Base-by-base conservation (phyloP, 2,113 vertebrate genomes). In the Hirundichthys speculiger region DNA sequence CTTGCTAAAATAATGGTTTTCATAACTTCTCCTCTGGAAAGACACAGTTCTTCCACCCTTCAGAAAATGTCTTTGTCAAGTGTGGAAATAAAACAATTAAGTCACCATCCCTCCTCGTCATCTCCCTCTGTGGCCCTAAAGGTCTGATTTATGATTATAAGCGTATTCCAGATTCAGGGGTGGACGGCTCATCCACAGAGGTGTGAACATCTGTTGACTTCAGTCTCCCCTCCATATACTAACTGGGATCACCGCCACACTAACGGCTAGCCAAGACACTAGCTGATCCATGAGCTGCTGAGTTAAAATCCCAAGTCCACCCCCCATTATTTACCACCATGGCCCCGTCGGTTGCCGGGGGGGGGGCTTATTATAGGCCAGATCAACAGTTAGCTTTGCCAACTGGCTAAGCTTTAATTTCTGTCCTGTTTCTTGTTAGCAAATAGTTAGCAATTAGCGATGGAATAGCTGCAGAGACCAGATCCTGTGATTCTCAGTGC, bases 321-420 rank as follows among this genome's bases (percentile, higher is more conserved):
- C 11, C 40, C 55, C 45, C 14, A 43, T 58, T 22, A 25, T 18
- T 57, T 58, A 16, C 55, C 20, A n/a, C 16, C 16, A 18, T 15
- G 22, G 24, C 16, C 40, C 22, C 8, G 18, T 43, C 40, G 25
- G 40, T 15, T 19, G 12, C 11, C 22, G 27, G 41, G 10, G 5
- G 10, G 5, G 3, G 13, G 41, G 16, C 41, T 58, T 58, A 54
- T 54, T 12, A 38, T 53, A 30, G 39, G 34, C 34, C 10, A 15
- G 52, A 54, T 54, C 52, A 22, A 34, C 52, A 54, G 52, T 18
- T 27, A 21, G 15, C 41, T 58, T 45, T 16, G 39, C 40, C 15
- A 42, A n/a, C n/a, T n/a, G n/a, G n/a, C n/a, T n/a, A n/a, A n/a
- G n/a, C n/a, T n/a, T n/a, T n/a, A n/a, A n/a, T n/a, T n/a, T n/a